These are phyloP conservation scores for Melanotaenia trifasciata DNA, from an alignment of 2,797 vertebrate genomes.

Conservation along the genomic window DNA sequence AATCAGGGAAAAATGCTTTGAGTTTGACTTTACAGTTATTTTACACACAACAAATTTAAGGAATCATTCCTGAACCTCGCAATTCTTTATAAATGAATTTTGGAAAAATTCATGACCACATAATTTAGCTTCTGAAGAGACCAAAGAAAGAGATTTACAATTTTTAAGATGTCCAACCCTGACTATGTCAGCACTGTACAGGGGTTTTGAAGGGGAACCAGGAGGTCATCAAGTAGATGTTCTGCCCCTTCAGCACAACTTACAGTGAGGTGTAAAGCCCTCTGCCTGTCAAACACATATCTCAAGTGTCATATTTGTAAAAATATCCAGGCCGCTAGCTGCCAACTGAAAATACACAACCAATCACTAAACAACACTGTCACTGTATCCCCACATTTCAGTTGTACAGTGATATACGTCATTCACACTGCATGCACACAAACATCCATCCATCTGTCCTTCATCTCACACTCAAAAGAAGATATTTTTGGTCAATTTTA, in stretches of 20 bases:
- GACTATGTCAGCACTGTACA: neutral
- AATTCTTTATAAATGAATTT: neutral
- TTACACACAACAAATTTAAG: neutral
- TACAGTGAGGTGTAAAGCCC: conserved; percentile 58
- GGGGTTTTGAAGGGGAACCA: neutral
- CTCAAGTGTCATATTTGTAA: conserved; percentile 72
- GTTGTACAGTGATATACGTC: neutral
- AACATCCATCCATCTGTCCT: conserved; percentile 1
- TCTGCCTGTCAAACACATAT: conserved; percentile 53
- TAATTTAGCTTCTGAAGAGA: neutral
- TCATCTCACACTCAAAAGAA: neutral
- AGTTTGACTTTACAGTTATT: neutral
- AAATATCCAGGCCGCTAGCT: conserved; percentile 57
- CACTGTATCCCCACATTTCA: conserved; percentile 41
- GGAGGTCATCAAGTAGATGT: conserved; percentile 16
- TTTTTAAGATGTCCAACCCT: neutral
- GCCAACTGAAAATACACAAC: conserved; percentile 42
- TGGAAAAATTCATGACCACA: neutral
- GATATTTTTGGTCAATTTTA: conserved; percentile 69
- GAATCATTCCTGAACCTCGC: neutral
- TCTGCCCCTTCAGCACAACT: conserved; percentile 55
- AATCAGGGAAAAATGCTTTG: neutral
- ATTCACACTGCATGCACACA: conserved; percentile 1
- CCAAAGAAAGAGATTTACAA: neutral
- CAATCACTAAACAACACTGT: conserved; percentile 54